phyloP scores from a whole-genome alignment of 2,113 vertebrate genomes.

The Ranitomeya imitator region DNA sequence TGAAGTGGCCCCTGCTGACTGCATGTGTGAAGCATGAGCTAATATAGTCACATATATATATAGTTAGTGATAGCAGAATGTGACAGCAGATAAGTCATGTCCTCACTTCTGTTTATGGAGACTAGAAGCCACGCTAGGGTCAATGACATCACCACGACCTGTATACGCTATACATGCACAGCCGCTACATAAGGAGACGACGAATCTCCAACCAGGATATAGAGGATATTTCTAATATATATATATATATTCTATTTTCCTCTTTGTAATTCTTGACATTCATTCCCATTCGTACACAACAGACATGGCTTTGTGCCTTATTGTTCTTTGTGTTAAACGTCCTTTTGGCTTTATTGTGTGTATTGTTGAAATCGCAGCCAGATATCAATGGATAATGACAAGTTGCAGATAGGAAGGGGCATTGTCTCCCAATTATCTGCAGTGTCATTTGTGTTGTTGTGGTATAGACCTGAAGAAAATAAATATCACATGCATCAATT shows the following conservation, averaged over 20 bases:
- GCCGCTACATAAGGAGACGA: background rate
- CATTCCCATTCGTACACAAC: background rate
- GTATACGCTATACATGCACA: background rate
- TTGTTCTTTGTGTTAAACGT: background rate
- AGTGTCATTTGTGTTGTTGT: background rate
- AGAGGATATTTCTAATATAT: background rate
- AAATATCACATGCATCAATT: background rate
- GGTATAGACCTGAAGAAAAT: background rate
- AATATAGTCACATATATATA: background rate
- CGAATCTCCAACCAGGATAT: background rate
- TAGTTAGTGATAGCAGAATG: constrained; percentile 11
- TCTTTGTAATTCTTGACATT: background rate
- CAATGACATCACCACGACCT: constrained; percentile 1
- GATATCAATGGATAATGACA: background rate
- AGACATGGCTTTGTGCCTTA: background rate
- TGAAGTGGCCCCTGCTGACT: background rate
- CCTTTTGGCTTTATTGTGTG: background rate
- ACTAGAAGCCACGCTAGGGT: background rate
- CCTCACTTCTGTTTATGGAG: background rate
- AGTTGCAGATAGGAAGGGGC: background rate
- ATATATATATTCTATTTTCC: background rate
- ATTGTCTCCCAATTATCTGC: background rate
- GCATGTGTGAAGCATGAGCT: background rate
- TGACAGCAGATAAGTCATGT: background rate
- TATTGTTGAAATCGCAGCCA: background rate